Evolutionary conservation across 2,797 vertebrate genomes (phyloP), one percentile per base, ranked within the genome.

Genomic region (Spondyliosoma cantharus): DNA sequence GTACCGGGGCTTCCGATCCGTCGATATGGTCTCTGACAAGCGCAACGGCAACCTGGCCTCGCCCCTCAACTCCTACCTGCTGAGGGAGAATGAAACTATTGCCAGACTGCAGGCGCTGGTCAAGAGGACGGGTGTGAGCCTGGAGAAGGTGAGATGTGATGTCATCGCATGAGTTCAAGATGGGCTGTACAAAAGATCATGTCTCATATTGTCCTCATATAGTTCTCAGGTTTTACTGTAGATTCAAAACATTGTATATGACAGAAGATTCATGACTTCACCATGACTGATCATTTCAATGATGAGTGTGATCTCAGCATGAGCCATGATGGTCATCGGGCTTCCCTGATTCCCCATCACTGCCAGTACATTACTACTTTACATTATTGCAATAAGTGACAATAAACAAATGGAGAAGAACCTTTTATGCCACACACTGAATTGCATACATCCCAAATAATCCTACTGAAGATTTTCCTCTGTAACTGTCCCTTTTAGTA

Each of bases 51-150:
- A 99, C 87, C 93, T 99, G 80, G 96, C 96, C 76, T 96, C 97
- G 0, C 96, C 97, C 15, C 94, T 99, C 85, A 97, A 96, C 91
- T 97, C 98, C 53, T 97, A 88, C 70, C 95, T 98, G 70, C 95
- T 99, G 80, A 97, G 97, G 92, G 97, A 99, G 94, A 99, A 99
- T 19, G 96, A 98, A 89, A 99, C 98, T 14, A 97, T 99, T 8
- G 97, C 97, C 82, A 94, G 97, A 14, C 95, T 99, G 62, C 98
- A 99, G 91, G 98, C 98, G 5, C 95, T 99, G 87, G 98, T 98
- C 65, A 98, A 97, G 94, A 97, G 98, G 93, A 99, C 98, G 13
- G 97, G 98, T 8, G 96, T 99, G 76, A 99, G 97, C 87, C 92
- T 99, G 75, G 97, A 98, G 82, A 99, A 98, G 96, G 97, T 97